phyloP scores from a whole-genome alignment of 2,797 vertebrate genomes.

The Gymnothorax reevesii region DNA sequence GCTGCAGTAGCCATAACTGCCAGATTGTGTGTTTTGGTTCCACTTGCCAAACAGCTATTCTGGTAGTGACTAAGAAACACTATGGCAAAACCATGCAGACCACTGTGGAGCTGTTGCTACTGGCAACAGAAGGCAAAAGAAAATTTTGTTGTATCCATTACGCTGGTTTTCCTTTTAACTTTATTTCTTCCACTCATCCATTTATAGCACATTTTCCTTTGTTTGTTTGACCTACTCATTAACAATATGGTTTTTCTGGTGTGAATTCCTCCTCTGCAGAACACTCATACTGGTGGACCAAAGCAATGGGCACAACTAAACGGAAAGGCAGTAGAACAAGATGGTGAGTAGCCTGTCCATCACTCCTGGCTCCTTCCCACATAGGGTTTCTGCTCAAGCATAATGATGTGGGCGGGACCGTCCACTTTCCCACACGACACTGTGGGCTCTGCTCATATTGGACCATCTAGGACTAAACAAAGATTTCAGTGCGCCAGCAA shows the following conservation, averaged over 20 bases:
- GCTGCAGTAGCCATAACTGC: neutral
- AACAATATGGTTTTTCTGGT: neutral
- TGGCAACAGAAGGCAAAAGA: too few relatives aligned
- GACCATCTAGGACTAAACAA: neutral
- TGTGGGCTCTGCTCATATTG: neutral
- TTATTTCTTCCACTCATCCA: neutral
- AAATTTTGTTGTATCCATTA: too few relatives aligned
- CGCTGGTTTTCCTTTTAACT: too few relatives aligned
- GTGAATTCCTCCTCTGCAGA: conserved; percentile 67
- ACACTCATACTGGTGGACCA: conserved; percentile 98
- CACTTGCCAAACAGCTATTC: neutral
- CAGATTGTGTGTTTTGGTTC: neutral
- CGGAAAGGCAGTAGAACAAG: conserved; percentile 97
- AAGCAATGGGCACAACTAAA: conserved; percentile 99
- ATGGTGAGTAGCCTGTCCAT: conserved; percentile 79
- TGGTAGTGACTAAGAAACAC: neutral
- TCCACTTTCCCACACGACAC: too few relatives aligned
- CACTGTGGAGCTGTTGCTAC: neutral
- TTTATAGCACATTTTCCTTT: neutral
- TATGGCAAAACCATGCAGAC: neutral
- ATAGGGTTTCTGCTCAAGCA: too few relatives aligned
- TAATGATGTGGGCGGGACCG: too few relatives aligned
- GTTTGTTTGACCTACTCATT: neutral
- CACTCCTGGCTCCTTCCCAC: too few relatives aligned
- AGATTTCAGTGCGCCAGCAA: too few relatives aligned